These are phyloP conservation scores for Strigamia crassipes DNA, from an alignment of 2,888 invertebrate genomes.

Conservation along the genomic window DNA sequence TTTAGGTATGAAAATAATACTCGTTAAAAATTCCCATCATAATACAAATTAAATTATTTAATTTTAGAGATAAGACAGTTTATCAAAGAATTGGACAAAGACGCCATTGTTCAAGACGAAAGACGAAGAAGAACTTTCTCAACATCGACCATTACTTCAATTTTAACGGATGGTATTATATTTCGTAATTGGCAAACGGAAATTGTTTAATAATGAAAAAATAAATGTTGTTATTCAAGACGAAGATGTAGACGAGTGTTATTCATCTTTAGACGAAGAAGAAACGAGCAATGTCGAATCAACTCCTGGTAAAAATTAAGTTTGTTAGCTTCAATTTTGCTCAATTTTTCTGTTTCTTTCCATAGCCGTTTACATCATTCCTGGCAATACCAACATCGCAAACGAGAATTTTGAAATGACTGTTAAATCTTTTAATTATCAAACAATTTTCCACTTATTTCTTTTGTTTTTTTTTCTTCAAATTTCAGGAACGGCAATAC, in stretches of 20 bases:
- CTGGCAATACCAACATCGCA: neutral
- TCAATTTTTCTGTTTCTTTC: neutral
- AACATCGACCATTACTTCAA: neutral
- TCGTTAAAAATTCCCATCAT: neutral
- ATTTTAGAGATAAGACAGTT: conserved; percentile 47
- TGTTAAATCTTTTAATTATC: too few species aligned
- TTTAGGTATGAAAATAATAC: conserved; percentile 56
- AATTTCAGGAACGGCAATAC: neutral
- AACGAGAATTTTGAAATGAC: neutral
- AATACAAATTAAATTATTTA: conserved; percentile 46
- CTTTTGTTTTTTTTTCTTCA: too few species aligned
- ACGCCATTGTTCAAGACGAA: neutral
- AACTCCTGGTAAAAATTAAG: neutral
- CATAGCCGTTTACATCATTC: neutral
- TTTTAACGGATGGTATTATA: neutral
- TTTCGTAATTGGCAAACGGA: too few species aligned
- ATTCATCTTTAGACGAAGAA: conserved; percentile 46
- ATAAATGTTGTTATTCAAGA: conserved; percentile 51
- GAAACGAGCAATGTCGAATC: neutral
- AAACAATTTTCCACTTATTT: too few species aligned
- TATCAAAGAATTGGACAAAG: conserved; percentile 36
- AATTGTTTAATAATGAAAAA: too few species aligned
- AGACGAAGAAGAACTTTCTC: neutral
- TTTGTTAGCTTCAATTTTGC: too few species aligned
- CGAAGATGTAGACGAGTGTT: conserved; percentile 43